phyloP scores from a whole-genome alignment of 2,888 invertebrate genomes.

The Scaptomyza caliginosa region DNA sequence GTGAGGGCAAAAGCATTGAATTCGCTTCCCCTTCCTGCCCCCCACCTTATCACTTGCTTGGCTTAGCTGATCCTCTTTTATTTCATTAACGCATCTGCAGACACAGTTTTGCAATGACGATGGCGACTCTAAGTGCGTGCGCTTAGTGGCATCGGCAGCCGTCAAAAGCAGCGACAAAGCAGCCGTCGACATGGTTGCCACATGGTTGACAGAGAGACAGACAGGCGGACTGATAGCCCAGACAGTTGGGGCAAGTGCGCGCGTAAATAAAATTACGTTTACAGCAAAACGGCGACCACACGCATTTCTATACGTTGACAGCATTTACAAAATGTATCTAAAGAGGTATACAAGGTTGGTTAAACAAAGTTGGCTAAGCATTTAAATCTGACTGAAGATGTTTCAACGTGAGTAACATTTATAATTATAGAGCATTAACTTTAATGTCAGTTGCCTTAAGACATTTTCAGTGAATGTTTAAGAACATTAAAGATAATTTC shows the following conservation, averaged over 20 bases:
- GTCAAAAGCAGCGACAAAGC: slow-evolving; percentile 64
- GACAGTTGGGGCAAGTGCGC: slow-evolving; percentile 60
- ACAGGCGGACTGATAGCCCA: slow-evolving; percentile 60
- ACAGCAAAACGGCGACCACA: slow-evolving; percentile 64
- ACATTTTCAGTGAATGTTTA: background rate
- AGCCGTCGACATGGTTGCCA: slow-evolving; percentile 42
- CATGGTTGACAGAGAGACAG: slow-evolving; percentile 69
- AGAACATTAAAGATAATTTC: background rate
- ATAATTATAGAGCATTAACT: background rate
- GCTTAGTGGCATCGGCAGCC: slow-evolving; percentile 75
- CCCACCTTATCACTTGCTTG: background rate
- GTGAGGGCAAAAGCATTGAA: slow-evolving; percentile 5
- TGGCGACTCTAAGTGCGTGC: slow-evolving; percentile 72
- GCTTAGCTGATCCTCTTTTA: background rate
- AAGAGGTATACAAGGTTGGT: slow-evolving; percentile 13
- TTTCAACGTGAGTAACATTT: background rate
- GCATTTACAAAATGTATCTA: background rate
- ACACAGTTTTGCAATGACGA: slow-evolving; percentile 26
- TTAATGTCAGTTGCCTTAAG: background rate
- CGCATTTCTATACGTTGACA: slow-evolving; percentile 47
- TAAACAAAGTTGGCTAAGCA: background rate
- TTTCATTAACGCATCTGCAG: slow-evolving; percentile 63
- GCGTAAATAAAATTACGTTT: slow-evolving; percentile 77
- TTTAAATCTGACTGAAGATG: background rate
- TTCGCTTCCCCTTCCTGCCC: background rate